Percentiles rank a stretch among this genome's conserved stretches.
Conservation (phyloP, 2,797 vertebrate genomes). For the Tympanoctomys barrerae region DNA sequence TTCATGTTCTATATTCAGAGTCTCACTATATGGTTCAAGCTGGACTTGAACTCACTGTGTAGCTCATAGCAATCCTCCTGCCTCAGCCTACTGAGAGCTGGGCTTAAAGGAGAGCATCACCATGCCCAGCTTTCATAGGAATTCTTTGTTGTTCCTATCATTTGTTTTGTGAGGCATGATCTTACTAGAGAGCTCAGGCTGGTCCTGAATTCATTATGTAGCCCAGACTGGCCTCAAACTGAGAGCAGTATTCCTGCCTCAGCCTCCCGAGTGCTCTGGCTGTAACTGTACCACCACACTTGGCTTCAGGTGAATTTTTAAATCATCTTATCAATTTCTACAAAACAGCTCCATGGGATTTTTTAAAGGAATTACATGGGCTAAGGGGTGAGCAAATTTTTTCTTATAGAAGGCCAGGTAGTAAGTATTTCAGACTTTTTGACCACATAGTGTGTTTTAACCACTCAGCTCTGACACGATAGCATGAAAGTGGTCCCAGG, state of each 20-base stretch:
- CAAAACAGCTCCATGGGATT: background rate
- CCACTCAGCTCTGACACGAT: background rate
- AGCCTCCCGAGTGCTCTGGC: background rate
- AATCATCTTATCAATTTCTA: background rate
- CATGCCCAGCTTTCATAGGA: background rate
- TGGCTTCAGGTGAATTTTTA: background rate
- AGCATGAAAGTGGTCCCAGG: background rate
- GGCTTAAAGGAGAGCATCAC: background rate
- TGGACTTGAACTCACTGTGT: background rate
- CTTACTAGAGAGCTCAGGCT: background rate
- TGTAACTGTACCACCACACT: background rate
- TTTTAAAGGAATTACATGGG: background rate
- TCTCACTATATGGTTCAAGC: background rate
- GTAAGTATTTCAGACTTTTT: background rate
- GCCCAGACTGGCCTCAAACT: background rate
- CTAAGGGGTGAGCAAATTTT: background rate
- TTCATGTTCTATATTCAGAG: background rate
- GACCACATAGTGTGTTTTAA: background rate
- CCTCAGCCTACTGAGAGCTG: background rate
- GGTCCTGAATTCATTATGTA: background rate
- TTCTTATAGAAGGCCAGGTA: background rate
- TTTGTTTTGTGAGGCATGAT: background rate
- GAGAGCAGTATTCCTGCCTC: background rate
- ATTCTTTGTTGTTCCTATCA: background rate
- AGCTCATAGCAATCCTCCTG: background rate